These are phyloP conservation scores for Sparidentex hasta DNA, from an alignment of 2,797 vertebrate species.

Conservation along the genomic window DNA sequence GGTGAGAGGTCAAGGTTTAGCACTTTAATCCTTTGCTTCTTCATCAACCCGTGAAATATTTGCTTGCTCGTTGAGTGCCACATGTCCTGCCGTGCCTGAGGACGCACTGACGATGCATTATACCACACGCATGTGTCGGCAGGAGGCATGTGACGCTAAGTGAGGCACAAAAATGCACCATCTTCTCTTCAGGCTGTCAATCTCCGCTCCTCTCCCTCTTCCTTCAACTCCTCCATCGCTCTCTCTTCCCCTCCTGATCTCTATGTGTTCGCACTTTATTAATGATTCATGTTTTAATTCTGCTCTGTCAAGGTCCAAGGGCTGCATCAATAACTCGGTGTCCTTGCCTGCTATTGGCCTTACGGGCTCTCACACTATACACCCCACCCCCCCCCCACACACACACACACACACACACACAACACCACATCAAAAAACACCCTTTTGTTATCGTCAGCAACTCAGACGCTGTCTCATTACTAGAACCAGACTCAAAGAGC, in stretches of 20 bases:
- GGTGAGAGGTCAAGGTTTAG: conserved; percentile 22
- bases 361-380: conserved; percentile 30
- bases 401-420: too few species aligned
- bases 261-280: conserved; percentile 54
- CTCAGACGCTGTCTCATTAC: conserved; percentile 14
- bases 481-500: conserved; percentile 21
- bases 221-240: conserved; percentile 29
- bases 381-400: not conserved
- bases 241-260: conserved; percentile 37
- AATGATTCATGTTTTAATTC: conserved; percentile 79
- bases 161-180: not conserved
- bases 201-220: not conserved
- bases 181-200: conserved; percentile 21
- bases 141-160: conserved; percentile 13
- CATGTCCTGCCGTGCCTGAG: conserved; percentile 17
- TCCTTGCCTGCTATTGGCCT: conserved; percentile 57
- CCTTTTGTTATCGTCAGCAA: conserved; percentile 37
- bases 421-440: conserved; percentile 6
- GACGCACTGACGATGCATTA: conserved; percentile 23
- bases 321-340: conserved; percentile 65
- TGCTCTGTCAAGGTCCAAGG: conserved; percentile 55
- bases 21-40: conserved; percentile 23
- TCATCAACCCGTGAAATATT: conserved; percentile 44
- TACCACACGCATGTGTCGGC: conserved; percentile 22
- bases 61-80: conserved; percentile 25